Base-by-base conservation (phyloP, 92 coral and sea anemone species). In the Heliopora coerulea region DNA sequence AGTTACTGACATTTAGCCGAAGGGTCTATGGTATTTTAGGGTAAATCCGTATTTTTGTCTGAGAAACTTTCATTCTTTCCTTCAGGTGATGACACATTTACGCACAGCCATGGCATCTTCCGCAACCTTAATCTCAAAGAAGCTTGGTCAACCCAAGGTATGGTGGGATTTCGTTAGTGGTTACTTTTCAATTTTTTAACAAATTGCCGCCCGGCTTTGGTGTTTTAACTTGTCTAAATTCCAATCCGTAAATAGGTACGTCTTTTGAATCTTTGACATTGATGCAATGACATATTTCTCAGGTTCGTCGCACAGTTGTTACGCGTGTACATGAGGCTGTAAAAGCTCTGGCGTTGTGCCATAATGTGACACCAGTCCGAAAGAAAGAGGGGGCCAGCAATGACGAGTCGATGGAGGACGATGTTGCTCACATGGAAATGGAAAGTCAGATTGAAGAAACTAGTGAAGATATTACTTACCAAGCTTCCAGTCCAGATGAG, bases 401-500 rank as follows among this genome's bases (percentile, higher is more conserved):
- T 18, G 59, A 69, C 37, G 61, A 83, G 42, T 83, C 91, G 23
- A 46, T 89, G 65, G 97, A 89, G 78, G 80, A 15, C 48, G 84
- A 78, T 24, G 65, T 78, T 27, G 82, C 70, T 79, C 32, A 34
- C 33, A 48, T 74, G 48, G 63, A 74, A n/a, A 32, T 52, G 6
- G 65, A 28, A 41, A 59, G 69, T n/a, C 72, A 69, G 39, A 83
- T 79, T 3, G 65, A 80, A 23, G 88, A 88, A 66, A 72, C 40
- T 26, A 85, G 83, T 41, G 84, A 86, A 28, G 57, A 44, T 14
- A 83, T 91, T 60, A 91, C 87, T 0, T 93, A 93, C 65, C 98
- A 93, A 80, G 98, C 98, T 8, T 85, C 98, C 12, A 93, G 98
- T 78, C 98, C 98, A 26, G 98, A 93, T 52, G 98, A 93, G 96